Conservation (phyloP, 2,113 vertebrate species). For the Trochalopteron elliotii region DNA sequence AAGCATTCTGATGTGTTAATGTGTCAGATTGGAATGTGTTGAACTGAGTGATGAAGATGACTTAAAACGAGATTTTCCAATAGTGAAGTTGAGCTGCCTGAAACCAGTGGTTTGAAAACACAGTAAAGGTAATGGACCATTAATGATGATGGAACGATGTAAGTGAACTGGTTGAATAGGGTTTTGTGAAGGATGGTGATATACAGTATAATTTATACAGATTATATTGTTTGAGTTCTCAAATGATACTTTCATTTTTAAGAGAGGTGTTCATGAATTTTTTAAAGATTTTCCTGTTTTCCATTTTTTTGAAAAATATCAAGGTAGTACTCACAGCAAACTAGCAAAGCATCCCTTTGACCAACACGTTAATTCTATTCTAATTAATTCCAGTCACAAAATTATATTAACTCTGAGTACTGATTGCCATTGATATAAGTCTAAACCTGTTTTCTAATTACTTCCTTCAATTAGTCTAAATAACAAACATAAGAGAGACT, state of each 20-base stretch:
- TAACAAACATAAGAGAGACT: background rate
- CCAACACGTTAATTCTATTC: background rate
- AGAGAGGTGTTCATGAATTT: background rate
- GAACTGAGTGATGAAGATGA: background rate
- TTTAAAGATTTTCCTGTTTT: background rate
- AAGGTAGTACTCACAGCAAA: background rate
- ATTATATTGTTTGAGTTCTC: background rate
- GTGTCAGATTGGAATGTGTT: background rate
- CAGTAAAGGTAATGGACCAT: background rate
- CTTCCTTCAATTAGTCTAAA: background rate
- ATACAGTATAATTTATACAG: background rate
- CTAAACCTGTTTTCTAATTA: background rate
- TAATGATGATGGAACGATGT: background rate
- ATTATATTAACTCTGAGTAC: background rate
- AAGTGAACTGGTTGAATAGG: constrained; percentile 5
- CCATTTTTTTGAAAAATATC: background rate
- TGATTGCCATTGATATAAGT: background rate
- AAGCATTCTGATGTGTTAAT: constrained; percentile 11
- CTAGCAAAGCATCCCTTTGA: background rate
- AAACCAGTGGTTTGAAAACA: constrained; percentile 17
- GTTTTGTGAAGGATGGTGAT: background rate
- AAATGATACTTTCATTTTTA: background rate
- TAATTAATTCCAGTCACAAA: background rate
- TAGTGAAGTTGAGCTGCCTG: background rate
- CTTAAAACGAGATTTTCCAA: constrained; percentile 20